Percentiles rank a stretch among this genome's conserved stretches.
Evolutionary conservation across 2,113 vertebrate genomes (phyloP).

Genomic region (Perccottus glenii): DNA sequence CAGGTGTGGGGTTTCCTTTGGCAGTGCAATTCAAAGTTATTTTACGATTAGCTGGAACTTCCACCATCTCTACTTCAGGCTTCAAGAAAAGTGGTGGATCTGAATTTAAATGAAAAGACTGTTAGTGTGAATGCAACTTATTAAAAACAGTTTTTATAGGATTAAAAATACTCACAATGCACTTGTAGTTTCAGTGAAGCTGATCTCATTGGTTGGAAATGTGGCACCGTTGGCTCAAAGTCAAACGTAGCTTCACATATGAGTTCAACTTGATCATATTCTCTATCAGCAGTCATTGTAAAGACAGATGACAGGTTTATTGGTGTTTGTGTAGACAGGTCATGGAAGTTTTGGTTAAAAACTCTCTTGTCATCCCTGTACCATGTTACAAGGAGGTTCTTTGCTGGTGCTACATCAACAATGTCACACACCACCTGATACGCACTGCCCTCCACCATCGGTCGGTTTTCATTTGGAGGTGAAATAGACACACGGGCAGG

Average conservation of each 20-base stretch:
- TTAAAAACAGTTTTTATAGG: no score
- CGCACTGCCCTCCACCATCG: constrained; percentile 1
- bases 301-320: background rate
- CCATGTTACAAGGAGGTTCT: constrained; percentile 42
- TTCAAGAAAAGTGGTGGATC: constrained; percentile 57
- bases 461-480: background rate
- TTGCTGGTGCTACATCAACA: constrained; percentile 34
- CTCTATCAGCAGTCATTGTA: accelerated
- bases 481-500: constrained; percentile 54
- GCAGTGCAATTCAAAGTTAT: constrained; percentile 64
- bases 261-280: constrained; percentile 52
- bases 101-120: constrained; percentile 30
- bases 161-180: constrained; percentile 52
- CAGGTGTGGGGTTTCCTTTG: constrained; percentile 61
- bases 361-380: background rate
- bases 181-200: constrained; percentile 13
- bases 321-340: accelerated
- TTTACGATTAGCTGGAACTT: background rate
- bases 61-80: constrained; percentile 37
- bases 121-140: no score
- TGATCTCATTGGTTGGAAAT: accelerated
- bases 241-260: constrained; percentile 66
- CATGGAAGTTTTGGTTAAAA: accelerated
- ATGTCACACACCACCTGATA: constrained; percentile 61
- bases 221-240: constrained; percentile 12